These are phyloP conservation scores for Danionella dracula DNA, from an alignment of 2,797 vertebrate genomes.

Conservation along the genomic window DNA sequence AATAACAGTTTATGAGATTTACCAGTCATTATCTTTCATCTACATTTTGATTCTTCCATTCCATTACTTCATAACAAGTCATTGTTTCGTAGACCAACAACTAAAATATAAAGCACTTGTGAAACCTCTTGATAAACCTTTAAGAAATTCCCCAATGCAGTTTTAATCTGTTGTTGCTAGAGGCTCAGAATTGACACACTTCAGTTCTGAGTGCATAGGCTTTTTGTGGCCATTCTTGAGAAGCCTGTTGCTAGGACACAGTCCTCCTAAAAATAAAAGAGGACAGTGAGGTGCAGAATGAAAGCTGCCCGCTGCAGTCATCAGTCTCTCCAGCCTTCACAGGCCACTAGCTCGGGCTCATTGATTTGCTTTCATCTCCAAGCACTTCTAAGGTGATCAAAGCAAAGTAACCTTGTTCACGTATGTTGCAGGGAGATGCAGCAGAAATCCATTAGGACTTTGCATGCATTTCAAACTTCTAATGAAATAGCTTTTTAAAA, in stretches of 20 bases:
- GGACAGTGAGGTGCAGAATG: conserved; percentile 30
- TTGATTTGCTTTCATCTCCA: conserved; percentile 4
- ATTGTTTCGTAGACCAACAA: neutral
- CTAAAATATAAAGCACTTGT: neutral
- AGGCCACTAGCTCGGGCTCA: conserved; percentile 1
- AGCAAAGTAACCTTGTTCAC: conserved; percentile 1
- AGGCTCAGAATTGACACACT: neutral
- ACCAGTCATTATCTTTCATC: no score
- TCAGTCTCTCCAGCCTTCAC: conserved; percentile 6
- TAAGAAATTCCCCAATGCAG: neutral
- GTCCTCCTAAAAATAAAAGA: conserved; percentile 37
- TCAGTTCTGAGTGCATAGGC: neutral
- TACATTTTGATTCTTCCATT: no score
- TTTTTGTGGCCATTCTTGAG: conserved; percentile 33
- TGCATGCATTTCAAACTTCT: neutral
- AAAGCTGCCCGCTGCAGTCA: conserved; percentile 16
- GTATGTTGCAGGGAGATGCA: neutral
- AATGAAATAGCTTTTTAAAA: no score
- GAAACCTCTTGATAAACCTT: neutral
- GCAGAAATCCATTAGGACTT: neutral
- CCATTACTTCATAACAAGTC: neutral
- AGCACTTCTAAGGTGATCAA: conserved; percentile 10
- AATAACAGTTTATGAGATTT: no score
- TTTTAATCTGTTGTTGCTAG: neutral
- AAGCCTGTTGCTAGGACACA: conserved; percentile 55